phyloP scores from a whole-genome alignment of 2,797 vertebrate species.

The Trachurus trachurus region DNA sequence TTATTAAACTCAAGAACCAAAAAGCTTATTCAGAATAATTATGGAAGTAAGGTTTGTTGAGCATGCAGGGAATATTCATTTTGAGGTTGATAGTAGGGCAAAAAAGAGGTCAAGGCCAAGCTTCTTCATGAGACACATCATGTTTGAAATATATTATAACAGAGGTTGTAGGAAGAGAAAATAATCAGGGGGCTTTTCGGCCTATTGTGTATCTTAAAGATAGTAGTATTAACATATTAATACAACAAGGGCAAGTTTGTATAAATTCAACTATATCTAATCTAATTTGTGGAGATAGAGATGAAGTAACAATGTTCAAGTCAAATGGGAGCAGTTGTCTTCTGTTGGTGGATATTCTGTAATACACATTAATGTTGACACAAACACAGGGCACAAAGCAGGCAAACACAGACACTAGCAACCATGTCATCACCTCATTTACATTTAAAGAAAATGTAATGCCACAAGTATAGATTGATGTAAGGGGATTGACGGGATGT shows the following conservation, averaged over 20 bases:
- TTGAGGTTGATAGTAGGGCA: constrained; percentile 7
- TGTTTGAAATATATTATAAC: constrained; percentile 17
- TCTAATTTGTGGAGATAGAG: too few relatives aligned
- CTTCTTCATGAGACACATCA: constrained; percentile 5
- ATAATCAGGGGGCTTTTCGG: not conserved
- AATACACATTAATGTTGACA: not conserved
- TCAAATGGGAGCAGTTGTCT: not conserved
- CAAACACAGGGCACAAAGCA: not conserved
- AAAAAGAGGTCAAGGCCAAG: not conserved
- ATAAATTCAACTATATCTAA: not conserved
- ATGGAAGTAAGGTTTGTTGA: not conserved
- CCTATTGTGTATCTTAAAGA: not conserved
- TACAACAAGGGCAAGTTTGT: not conserved
- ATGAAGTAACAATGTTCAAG: not conserved
- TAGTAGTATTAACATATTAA: not conserved
- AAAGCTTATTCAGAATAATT: not conserved
- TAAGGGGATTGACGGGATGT: not conserved
- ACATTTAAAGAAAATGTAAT: not conserved
- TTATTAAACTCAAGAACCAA: not conserved
- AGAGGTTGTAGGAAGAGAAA: not conserved
- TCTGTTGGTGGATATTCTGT: not conserved
- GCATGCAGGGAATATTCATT: not conserved
- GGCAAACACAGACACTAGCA: not conserved
- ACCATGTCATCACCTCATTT: not conserved
- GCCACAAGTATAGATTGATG: not conserved